Conservation (phyloP, 2,797 vertebrate species). For the Poecilia velifera region DNA sequence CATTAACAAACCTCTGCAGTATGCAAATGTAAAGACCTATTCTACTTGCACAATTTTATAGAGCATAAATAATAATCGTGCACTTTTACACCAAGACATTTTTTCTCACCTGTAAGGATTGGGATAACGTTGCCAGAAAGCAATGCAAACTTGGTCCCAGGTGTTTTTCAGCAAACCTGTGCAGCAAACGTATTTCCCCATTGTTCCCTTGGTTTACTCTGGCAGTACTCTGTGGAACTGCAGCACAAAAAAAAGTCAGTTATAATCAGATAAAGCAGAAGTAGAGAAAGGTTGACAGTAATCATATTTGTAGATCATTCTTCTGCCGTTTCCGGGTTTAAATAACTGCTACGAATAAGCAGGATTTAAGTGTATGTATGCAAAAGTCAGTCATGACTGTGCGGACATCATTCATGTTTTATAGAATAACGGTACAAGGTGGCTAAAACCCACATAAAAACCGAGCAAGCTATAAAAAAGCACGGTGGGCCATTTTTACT, state of each 20-base stretch:
- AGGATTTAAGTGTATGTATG: neutral
- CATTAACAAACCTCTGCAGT: neutral
- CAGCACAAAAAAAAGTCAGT: neutral
- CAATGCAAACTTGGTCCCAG: conserved; percentile 96
- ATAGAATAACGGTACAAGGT: neutral
- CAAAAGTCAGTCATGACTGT: too few relatives aligned
- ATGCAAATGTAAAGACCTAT: neutral
- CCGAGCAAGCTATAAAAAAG: neutral
- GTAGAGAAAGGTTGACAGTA: neutral
- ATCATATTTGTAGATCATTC: neutral
- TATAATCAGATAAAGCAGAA: neutral
- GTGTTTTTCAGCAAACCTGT: conserved; percentile 89
- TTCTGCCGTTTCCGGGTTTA: neutral
- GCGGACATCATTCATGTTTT: neutral
- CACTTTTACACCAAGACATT: neutral
- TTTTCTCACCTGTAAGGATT: conserved; percentile 92
- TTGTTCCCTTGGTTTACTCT: conserved; percentile 75
- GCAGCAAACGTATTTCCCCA: conserved; percentile 94
- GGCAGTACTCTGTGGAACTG: conserved; percentile 33
- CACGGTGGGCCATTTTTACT: neutral
- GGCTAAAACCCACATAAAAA: neutral
- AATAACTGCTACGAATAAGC: neutral
- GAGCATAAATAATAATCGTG: neutral
- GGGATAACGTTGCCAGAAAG: conserved; percentile 95
- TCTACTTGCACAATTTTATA: neutral